phyloP scores from a whole-genome alignment of 2,797 vertebrate species.

The Vespertilio murinus region DNA sequence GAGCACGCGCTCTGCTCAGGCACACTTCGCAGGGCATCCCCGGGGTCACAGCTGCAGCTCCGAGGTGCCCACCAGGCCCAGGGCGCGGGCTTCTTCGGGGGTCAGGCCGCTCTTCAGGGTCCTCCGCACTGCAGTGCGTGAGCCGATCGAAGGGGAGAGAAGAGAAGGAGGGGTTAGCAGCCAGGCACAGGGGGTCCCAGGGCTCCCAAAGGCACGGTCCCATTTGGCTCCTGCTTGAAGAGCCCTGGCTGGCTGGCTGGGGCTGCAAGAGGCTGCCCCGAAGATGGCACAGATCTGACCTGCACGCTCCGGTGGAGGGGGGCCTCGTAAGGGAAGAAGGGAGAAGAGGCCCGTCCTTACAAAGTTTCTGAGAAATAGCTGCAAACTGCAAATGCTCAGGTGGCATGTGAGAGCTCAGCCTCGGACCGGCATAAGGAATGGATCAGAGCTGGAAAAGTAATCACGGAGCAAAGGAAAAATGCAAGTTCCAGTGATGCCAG shows the following conservation, averaged over 20 bases:
- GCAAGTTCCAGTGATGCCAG: neutral
- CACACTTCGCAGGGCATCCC: conserved; percentile 47
- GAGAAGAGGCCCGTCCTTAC: neutral
- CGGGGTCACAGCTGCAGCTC: conserved; percentile 95
- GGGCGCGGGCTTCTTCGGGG: conserved; percentile 94
- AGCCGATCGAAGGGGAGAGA: neutral
- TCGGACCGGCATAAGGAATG: neutral
- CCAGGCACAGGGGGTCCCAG: rapidly evolving
- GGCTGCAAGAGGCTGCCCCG: neutral
- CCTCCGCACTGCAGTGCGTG: conserved; percentile 89
- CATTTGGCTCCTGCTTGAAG: too few species aligned
- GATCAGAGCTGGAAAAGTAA: neutral
- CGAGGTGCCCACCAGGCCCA: conserved; percentile 92
- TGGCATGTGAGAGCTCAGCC: neutral
- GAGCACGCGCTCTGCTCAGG: neutral
- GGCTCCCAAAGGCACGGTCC: rapidly evolving
- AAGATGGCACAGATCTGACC: neutral
- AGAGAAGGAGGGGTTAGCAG: conserved; percentile 64
- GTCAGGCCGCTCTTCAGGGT: conserved; percentile 96
- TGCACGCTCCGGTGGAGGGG: neutral
- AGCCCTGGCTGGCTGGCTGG: neutral
- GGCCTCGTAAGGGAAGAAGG: neutral
- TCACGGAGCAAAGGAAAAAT: neutral
- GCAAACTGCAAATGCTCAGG: neutral
- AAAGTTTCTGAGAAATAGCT: neutral